Percentiles rank a stretch among this genome's conserved stretches.
phyloP scores from a whole-genome alignment of 2,888 invertebrate species.

The Callyntrura sp. region DNA sequence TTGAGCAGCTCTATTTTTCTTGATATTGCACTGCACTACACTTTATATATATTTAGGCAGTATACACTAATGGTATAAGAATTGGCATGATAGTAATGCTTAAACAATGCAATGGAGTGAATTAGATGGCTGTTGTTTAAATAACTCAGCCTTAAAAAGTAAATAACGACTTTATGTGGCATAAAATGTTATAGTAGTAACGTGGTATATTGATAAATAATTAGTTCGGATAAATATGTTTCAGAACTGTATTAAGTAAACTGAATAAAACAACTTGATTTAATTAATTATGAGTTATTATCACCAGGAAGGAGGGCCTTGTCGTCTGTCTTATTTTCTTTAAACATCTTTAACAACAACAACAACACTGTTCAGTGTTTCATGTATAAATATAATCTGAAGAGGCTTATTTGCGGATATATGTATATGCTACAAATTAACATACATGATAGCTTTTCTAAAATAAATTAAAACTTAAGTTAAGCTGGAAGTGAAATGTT shows the following conservation, averaged over 20 bases:
- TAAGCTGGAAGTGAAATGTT: conserved; percentile 38
- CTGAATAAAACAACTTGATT: conserved; percentile 1
- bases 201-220: not conserved
- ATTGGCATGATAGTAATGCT: not conserved
- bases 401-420: too few relatives aligned
- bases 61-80: too few relatives aligned
- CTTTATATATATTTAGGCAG: too few relatives aligned
- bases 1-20: not conserved
- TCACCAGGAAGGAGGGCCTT: conserved; percentile 64
- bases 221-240: not conserved
- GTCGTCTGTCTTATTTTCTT: not conserved
- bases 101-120: not conserved
- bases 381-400: too few relatives aligned
- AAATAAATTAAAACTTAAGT: not conserved
- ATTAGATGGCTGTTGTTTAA: not conserved
- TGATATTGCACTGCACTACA: too few relatives aligned
- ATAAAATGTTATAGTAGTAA: not conserved
- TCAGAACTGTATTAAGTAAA: not conserved
- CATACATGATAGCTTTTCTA: too few relatives aligned
- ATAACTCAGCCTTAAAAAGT: not conserved
- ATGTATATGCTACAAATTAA: too few relatives aligned
- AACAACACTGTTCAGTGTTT: too few relatives aligned
- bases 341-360: too few relatives aligned
- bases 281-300: conserved; percentile 51
- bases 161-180: not conserved